These are phyloP conservation scores for Brachypalpus laphriformis DNA, from an alignment of 2,888 invertebrate genomes.

Conservation along the genomic window DNA sequence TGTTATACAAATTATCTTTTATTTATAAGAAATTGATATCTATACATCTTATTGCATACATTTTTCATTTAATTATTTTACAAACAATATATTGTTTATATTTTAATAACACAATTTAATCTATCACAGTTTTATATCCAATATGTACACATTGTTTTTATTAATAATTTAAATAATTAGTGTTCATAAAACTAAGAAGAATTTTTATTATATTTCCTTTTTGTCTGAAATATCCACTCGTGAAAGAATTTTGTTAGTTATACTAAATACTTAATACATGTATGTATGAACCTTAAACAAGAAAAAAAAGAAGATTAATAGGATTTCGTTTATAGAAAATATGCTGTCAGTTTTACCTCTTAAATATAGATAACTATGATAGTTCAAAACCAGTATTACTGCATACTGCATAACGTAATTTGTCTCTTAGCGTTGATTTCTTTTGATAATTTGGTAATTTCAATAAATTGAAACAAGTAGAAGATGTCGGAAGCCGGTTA, in stretches of 20 bases:
- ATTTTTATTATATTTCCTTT: not conserved
- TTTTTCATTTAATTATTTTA: constrained; percentile 6
- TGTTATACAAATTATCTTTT: not conserved
- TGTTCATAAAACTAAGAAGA: not conserved
- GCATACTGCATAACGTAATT: constrained; percentile 97
- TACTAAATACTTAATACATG: not conserved
- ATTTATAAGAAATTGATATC: not conserved
- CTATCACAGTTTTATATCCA: constrained; percentile 63
- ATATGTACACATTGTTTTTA: constrained; percentile 40
- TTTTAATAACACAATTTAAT: constrained; percentile 29
- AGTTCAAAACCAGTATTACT: constrained; percentile 99
- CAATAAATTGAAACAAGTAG: constrained; percentile 98
- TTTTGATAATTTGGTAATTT: constrained; percentile 99
- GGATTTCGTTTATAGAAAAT: not conserved
- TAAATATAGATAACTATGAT: constrained; percentile 85
- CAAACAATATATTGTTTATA: constrained; percentile 21
- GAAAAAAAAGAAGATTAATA: not conserved
- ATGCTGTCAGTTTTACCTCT: not conserved
- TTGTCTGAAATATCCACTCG: not conserved
- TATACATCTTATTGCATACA: not conserved
- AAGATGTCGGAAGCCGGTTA: constrained; percentile 98
- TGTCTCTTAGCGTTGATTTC: constrained; percentile 96
- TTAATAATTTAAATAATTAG: constrained; percentile 15
- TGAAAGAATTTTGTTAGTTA: not conserved
- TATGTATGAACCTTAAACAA: not conserved